Evolutionary conservation across 1,140 invertebrate species (phyloP), one percentile per base, ranked within the genome.

Genomic region (Tetramorium simillimum): DNA sequence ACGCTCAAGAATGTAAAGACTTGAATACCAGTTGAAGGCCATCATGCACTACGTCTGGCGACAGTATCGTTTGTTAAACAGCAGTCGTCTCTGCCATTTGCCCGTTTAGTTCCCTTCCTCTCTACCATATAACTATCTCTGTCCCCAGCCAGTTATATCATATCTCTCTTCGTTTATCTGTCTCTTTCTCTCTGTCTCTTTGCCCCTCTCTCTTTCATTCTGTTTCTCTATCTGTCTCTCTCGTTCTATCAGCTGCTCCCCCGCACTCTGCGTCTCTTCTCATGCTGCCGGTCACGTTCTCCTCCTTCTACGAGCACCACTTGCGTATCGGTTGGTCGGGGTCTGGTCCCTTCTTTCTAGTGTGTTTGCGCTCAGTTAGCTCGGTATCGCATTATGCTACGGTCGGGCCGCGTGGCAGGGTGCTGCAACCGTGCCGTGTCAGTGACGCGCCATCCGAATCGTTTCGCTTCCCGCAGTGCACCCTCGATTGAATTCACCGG

Each of bases 321-420:
- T 78, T 73, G 82, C 49, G 53, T 81, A 86, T 84, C 76, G 76
- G 63, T 90, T 75, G 81, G 60, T 33, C 37, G 72, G 73, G 72
- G 73, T 87, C 56, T 75, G 70, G 56, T 62, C 77, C 77, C 73
- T 73, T 85, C 77, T 87, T 88, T 60, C 51, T 51, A 51, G 67
- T 77, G 21, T 73, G 70, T 87, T 91, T 78, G 88, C 65, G 84
- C 70, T 77, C 91, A 87, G 91, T 92, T 62, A 89, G 88, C 85
- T 90, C 88, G 75, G 86, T 89, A 89, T 91, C 91, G 91, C 86
- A 92, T 91, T 90, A 92, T 92, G 90, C 85, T 87, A 90, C 86
- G 86, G 89, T 90, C 75, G 85, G 77, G 85, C 21, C 51, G 81
- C 56, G 85, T 60, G 43, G 77, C 67, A 82, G 65, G 77, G 53